Percentiles rank a stretch among this genome's conserved stretches.
These are phyloP conservation scores for Drosophila kanekoi DNA, from an alignment of 2,888 invertebrate genomes.

Conservation along the genomic window DNA sequence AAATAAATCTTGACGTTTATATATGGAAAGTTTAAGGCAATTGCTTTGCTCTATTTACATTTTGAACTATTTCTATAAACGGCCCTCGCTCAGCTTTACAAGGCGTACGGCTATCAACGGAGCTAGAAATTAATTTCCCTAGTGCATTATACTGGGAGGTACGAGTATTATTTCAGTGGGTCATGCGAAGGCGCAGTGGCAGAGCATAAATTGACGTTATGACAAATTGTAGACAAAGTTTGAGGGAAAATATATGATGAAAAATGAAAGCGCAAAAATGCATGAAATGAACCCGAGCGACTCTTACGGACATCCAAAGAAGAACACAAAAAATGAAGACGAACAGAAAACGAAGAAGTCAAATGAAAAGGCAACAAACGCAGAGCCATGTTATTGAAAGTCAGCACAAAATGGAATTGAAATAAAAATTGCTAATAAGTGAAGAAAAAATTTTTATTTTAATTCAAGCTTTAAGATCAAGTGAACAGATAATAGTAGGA, in stretches of 20 bases:
- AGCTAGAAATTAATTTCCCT: conserved; percentile 67
- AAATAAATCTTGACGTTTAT: too few species aligned
- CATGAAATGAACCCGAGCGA: conserved; percentile 18
- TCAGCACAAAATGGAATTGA: conserved; percentile 19
- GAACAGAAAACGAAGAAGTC: conserved; percentile 6
- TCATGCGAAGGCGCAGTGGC: conserved; percentile 4
- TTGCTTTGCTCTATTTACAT: neutral
- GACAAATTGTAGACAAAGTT: conserved; percentile 51
- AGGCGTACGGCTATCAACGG: conserved; percentile 11
- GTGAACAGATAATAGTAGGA: neutral
- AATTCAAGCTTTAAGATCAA: neutral
- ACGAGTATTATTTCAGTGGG: conserved; percentile 19
- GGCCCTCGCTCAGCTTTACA: conserved; percentile 6
- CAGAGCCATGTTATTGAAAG: conserved; percentile 15
- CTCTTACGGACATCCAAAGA: conserved; percentile 26
- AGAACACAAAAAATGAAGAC: conserved; percentile 15
- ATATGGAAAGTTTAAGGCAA: neutral
- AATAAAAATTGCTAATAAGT: conserved; percentile 10
- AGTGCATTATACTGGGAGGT: conserved; percentile 53
- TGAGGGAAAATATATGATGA: conserved; percentile 33
- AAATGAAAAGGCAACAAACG: conserved; percentile 27
- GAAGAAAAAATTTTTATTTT: neutral
- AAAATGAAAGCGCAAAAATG: conserved; percentile 40
- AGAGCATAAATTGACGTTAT: conserved; percentile 53
- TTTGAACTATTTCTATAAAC: neutral